Evolutionary conservation across 2,113 vertebrate genomes (phyloP), one percentile per base, ranked within the genome.

Genomic region (Acrocephalus kingi): DNA sequence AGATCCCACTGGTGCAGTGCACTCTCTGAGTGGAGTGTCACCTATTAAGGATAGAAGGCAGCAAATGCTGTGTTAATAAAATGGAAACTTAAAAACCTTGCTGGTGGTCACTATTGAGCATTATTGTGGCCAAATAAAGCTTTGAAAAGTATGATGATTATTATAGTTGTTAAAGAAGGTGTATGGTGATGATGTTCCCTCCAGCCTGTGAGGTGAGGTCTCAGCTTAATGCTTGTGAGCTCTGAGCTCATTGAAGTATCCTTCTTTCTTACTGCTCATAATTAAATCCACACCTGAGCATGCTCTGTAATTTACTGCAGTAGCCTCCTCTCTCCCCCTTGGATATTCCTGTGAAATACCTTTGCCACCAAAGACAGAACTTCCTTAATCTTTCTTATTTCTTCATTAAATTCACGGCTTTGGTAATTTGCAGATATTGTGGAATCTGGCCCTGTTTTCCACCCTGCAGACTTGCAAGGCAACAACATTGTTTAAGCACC

Each of bases 331-430:
- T 93, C 96, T 81, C 87, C 78, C 67, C 10, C 35, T 79, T 82
- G 72, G 58, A 64, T 87, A 91, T 82, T 94, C 58, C 78, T 3
- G 2, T 73, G 43, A 66, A 94, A 69, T 54, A 85, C 56, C 52
- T 89, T 89, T 95, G 69, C 88, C 92, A 94, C 84, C 87, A 94
- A 79, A 94, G 39, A 35, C 62, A 96, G 75, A 46, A 80, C 63
- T 79, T 89, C 90, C 92, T 94, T 90, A 80, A 84, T 93, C 87
- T 93, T 95, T 63, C 93, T 73, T 95, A 63, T 90, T 91, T 89
- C 80, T 94, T 96, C 82, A 90, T 97, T 97, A 95, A 84, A 87
- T 74, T 94, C 94, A 88, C 93, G 96, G 95, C 79, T 97, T 96
- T 74, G 80, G 30, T 92, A 89, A 91, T 94, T 95, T 89, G 89